Conservation (phyloP, 1,140 invertebrate species). For the Babylonia areolata region DNA sequence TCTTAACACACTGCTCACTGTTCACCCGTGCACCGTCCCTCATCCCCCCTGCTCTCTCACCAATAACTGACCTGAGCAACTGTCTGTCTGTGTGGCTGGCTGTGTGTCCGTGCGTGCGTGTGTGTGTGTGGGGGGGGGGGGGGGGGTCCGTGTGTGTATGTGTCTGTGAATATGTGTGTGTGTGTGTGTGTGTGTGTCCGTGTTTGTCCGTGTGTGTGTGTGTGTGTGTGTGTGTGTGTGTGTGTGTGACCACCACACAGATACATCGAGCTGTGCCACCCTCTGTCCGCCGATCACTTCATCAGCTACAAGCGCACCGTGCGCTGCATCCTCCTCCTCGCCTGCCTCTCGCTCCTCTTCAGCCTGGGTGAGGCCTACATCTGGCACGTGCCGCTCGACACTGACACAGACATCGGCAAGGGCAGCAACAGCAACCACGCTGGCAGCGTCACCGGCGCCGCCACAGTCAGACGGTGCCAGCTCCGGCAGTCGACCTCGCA, state of each 20-base stretch:
- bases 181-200: neutral
- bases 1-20: too few relatives aligned
- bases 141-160: neutral
- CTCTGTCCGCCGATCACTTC: neutral
- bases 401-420: neutral
- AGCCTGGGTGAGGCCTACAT: conserved; percentile 25
- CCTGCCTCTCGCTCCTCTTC: neutral
- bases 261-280: conserved; percentile 39
- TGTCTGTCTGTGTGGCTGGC: neutral
- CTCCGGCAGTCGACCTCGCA: conserved; percentile 26
- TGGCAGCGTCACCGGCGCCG: neutral
- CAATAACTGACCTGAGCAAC: too few relatives aligned
- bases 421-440: too few relatives aligned
- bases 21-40: too few relatives aligned
- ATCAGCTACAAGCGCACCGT: conserved; percentile 19
- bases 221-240: neutral
- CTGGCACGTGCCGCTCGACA: neutral
- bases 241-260: conserved; percentile 16
- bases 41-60: too few relatives aligned
- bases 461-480: neutral
- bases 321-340: conserved; percentile 27
- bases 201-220: neutral
- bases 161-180: neutral
- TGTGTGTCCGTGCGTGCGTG: neutral
- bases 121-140: neutral